Base-by-base conservation (phyloP, 2,797 vertebrate species). In the Poeciliopsis turneri region DNA sequence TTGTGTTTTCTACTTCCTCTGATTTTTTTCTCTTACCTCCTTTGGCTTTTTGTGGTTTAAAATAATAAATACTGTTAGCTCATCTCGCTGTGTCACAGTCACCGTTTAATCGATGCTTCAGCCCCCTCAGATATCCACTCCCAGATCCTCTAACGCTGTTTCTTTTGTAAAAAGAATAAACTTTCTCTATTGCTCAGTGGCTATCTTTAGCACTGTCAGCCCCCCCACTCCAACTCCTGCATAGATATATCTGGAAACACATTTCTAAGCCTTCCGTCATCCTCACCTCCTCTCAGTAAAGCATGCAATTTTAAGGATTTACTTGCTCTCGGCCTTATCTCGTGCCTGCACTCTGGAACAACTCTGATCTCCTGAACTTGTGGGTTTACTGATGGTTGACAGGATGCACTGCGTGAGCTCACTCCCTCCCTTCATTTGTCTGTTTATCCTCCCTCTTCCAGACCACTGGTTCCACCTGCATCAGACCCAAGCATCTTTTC, bases 161-260 rank as follows among this genome's bases (percentile, higher is more conserved):
- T 78, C 2, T 45, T 71, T 18, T 46, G 39, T 30, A 57, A 68
- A 59, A 70, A 78, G 73, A 41, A 20, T 16, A 74, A 28, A 61
- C 69, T 71, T 33, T 72, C 72, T 72, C 79, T 75, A 89, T 89
- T 75, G 84, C 86, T 79, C 75, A 43, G 75, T 86, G 86, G 81
- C 85, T 89, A 87, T 90, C 81, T 86, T 86, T 84, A 87, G 88
- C 85, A 77, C 66, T 20, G 64, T 30, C 61, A 36, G 72, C 76
- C 86, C 86, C 80, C 85, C 87, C 82, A 43, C 90, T 75, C 30
- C 5, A 25, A 1, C 74, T 75, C 76, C 84, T 91, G 92, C 92
- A 93, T 91, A 90, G 91, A 92, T 90, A 85, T 84, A 88, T 79
- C 86, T 90, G 83, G 80, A 87, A 93, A 83, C 78, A 86, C 70